Evolutionary conservation across 2,113 vertebrate species (phyloP), one percentile per base, ranked within the genome.

Genomic region (Myiagra hebetior): DNA sequence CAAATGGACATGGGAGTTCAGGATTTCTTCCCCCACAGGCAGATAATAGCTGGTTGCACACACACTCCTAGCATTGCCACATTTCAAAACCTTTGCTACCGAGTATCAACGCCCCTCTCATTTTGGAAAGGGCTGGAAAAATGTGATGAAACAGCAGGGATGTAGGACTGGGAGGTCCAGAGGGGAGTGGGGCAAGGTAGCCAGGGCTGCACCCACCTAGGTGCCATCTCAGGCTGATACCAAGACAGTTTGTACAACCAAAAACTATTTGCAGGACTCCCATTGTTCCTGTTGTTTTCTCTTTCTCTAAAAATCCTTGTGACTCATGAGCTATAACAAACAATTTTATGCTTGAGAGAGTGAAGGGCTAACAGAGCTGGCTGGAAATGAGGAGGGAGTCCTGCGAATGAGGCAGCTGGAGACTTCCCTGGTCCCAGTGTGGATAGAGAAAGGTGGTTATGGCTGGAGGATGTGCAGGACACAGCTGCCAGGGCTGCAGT

Each of bases 291-390:
- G 9, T 91, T 85, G 74, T 95, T 95, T 93, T 93, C 77, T 78
- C 74, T 93, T 96, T 78, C 90, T 94, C 82, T 85, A 67, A 93
- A 94, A 91, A 60, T 92, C 92, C 90, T 76, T 93, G 62, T 96
- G 92, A 93, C 78, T 96, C 92, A 93, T 94, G 88, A 96, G 85
- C 82, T 97, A 85, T 65, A 83, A n/a, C 85, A 93, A 94, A 92
- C 84, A 94, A 57, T 94, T 96, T 95, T 85, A 75, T 91, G 96
- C 87, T 95, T 56, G 92, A 85, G 67, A 90, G 94, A 75, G 75
- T 65, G 75, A 85, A 90, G 78, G 90, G 81, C 94, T 94, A 28
- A 49, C 44, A 37, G 87, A 9, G 18, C 75, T 82, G 70, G 49
- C 87, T 95, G 92, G 85, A 64, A 94, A 5, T 2, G 52, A 87